These are phyloP conservation scores for Podotricha telesiphe DNA, from an alignment of 2,888 invertebrate genomes.

Conservation along the genomic window DNA sequence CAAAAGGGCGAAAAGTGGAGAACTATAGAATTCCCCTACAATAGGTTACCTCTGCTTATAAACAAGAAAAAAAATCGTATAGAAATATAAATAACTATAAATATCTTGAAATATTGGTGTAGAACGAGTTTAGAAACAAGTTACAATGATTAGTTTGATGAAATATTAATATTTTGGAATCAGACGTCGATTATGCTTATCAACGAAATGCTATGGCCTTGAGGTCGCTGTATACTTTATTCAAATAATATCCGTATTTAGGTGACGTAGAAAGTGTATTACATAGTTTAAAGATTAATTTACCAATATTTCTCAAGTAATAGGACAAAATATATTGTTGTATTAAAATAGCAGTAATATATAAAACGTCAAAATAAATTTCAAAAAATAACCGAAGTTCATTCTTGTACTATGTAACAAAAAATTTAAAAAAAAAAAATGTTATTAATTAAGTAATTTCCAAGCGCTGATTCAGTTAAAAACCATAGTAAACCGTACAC, in stretches of 20 bases:
- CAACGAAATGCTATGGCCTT: conserved; percentile 6
- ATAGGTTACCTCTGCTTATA: no score
- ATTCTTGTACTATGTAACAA: no score
- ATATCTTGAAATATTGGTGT: background rate
- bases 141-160: background rate
- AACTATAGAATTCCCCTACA: no score
- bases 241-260: conserved; percentile 17
- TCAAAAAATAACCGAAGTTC: no score
- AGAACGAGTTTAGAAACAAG: conserved; percentile 9
- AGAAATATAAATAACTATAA: no score
- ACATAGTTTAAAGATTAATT: background rate
- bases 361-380: no score
- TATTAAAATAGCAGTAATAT: no score
- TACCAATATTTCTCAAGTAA: no score
- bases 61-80: no score
- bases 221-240: conserved; percentile 2
- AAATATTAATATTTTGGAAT: conserved; percentile 17
- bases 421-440: background rate
- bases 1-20: no score
- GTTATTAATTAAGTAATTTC: conserved; percentile 5
- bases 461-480: background rate
- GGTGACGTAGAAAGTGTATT: conserved; percentile 21
- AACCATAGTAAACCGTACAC: background rate
- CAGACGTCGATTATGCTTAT: conserved; percentile 13
- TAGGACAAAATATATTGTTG: no score